Evolutionary conservation across 2,797 vertebrate genomes (phyloP).

Genomic region (Platalea minor): DNA sequence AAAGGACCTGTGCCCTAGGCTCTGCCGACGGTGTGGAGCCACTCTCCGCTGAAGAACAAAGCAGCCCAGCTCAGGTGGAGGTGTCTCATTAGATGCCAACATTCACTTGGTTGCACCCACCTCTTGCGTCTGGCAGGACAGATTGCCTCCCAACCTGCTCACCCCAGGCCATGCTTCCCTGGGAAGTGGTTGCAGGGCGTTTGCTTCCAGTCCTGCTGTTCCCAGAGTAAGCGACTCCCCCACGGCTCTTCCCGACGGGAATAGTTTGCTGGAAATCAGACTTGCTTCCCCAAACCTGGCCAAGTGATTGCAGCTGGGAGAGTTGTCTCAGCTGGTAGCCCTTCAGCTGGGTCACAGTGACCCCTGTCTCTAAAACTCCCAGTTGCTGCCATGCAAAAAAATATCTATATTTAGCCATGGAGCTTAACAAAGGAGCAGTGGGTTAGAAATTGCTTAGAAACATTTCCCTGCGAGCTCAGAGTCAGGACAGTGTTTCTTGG

Average conservation of each 20-base stretch:
- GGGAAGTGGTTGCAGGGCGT: not conserved
- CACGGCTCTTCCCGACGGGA: not conserved
- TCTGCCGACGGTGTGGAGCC: not conserved
- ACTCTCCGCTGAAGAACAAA: not conserved
- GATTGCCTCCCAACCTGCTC: not conserved
- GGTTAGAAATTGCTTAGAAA: not conserved
- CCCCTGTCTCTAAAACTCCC: not conserved
- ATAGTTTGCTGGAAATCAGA: not conserved
- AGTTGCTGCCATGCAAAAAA: too few species aligned
- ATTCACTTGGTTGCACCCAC: not conserved
- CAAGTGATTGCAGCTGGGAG: too few species aligned
- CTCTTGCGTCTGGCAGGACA: not conserved
- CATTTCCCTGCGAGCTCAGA: not conserved
- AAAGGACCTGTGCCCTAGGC: not conserved
- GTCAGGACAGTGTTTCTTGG: not conserved
- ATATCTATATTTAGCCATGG: too few species aligned
- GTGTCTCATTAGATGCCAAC: not conserved
- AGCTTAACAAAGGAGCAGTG: not conserved
- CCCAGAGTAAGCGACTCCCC: not conserved
- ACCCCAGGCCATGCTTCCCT: not conserved
- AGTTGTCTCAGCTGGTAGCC: not conserved
- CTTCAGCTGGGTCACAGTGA: not conserved
- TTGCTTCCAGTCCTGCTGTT: not conserved
- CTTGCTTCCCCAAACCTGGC: not conserved
- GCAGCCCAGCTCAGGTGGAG: not conserved